phyloP scores from a whole-genome alignment of 2,113 vertebrate genomes.

The Brachyistius frenatus region DNA sequence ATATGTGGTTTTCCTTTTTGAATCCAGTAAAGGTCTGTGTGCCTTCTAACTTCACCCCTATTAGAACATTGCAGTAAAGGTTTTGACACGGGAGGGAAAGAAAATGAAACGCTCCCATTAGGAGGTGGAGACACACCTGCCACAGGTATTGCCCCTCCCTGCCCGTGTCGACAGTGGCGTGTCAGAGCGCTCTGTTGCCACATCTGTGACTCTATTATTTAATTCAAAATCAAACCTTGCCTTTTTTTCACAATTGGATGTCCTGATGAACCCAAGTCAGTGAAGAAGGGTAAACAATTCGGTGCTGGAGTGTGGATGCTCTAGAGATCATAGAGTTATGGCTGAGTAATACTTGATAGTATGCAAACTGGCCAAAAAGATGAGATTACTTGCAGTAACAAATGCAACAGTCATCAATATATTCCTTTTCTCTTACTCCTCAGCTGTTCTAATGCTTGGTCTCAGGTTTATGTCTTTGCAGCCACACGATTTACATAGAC shows the following conservation, averaged over 20 bases:
- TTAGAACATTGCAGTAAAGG: constrained; percentile 23
- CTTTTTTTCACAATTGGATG: background rate
- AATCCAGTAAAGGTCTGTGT: constrained; percentile 27
- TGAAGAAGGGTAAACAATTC: background rate
- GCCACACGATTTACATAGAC: constrained; percentile 21
- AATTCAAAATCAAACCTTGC: background rate
- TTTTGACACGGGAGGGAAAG: background rate
- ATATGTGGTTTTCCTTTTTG: constrained; percentile 2
- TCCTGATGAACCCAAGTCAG: background rate
- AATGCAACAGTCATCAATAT: background rate
- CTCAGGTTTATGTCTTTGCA: constrained; percentile 39
- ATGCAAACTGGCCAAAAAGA: constrained; percentile 13
- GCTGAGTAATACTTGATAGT: constrained; percentile 38
- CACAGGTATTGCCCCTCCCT: constrained; percentile 50
- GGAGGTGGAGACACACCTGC: constrained; percentile 56
- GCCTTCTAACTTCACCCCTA: background rate
- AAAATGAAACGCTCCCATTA: background rate
- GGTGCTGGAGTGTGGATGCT: background rate
- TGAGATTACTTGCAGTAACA: background rate
- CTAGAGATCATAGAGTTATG: background rate
- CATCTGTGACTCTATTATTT: constrained; percentile 8
- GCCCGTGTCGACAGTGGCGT: constrained; percentile 19
- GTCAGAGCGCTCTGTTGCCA: background rate
- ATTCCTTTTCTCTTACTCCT: constrained; percentile 14
- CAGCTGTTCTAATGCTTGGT: background rate